Evolutionary conservation across 1,140 invertebrate species (phyloP), one percentile per base, ranked within the genome.

Genomic region (Geopemphigus sp.): DNA sequence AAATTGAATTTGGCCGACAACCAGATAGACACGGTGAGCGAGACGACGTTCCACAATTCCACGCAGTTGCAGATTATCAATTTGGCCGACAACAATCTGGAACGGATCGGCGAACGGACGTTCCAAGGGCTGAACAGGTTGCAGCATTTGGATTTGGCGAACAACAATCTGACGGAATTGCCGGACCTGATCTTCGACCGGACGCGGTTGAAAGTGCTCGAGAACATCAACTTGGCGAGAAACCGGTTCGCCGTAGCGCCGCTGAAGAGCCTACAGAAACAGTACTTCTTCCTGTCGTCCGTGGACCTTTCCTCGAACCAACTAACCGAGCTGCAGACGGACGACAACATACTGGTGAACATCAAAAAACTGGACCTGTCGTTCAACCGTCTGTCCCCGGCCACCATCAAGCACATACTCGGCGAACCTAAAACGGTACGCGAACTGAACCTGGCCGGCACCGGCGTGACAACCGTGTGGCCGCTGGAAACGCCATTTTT

Each of bases 41-140:
- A 95, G 86, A 91, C 93, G 86, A 92, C 94, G 0, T 96, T 96
- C 84, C 91, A 95, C 82, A 96, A 96, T 84, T 96, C 94, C 0
- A 91, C 93, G 0, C 94, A 95, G 85, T 87, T 96, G 76, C 94
- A 96, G 84, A 83, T 89, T 17, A 84, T 97, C 39, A 91, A 95
- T 85, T 86, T 97, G 56, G 90, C 91, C 1, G 82, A 85, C 32
- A 97, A 97, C 84, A 88, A 88, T 80, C 86, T 97, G 19, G 91
- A 93, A 82, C 86, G 89, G 39, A 85, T 97, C 11, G 91, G 90
- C 3, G 93, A 94, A 76, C 88, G 93, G 82, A 90, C 92, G 3
- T 94, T 97, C 85, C 91, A 95, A 85, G 94, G 94, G 29, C 84
- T 96, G 26, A 87, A 91, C 47, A 87, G 94, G 54, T 84, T 96